Evolutionary conservation across 2,113 vertebrate species (phyloP).

Genomic region (Dipodomys spectabilis): DNA sequence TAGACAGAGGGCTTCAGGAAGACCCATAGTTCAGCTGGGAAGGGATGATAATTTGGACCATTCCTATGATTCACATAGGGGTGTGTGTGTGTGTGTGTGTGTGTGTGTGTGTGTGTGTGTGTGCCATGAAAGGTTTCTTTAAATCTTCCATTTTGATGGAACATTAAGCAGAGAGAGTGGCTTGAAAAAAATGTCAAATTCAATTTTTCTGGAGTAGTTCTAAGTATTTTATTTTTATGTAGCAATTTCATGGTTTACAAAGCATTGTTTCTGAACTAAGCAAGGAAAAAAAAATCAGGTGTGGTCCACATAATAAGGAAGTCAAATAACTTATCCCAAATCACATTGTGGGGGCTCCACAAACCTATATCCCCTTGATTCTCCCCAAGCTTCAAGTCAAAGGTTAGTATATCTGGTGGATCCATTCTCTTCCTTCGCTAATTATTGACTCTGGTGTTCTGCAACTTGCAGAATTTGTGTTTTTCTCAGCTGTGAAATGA

Average conservation of each 20-base stretch:
- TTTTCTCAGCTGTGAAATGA: neutral
- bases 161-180: neutral
- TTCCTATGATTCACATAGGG: neutral
- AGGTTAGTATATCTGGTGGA: neutral
- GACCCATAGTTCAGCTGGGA: neutral
- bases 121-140: neutral
- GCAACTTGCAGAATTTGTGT: neutral
- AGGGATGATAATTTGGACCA: neutral
- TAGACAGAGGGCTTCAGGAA: neutral
- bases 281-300: neutral
- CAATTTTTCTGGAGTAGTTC: conserved; percentile 14
- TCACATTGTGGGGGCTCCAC: neutral
- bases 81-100: too few relatives aligned
- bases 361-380: neutral
- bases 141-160: neutral
- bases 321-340: neutral
- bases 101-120: neutral
- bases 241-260: neutral
- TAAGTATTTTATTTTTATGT: conserved; percentile 13
- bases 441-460: neutral
- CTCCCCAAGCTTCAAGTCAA: neutral
- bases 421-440: neutral
- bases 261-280: conserved; percentile 41
- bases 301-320: neutral
- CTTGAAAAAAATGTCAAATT: neutral